Evolutionary conservation across 2,888 invertebrate genomes (phyloP).

Genomic region (Slavum lentiscoides): DNA sequence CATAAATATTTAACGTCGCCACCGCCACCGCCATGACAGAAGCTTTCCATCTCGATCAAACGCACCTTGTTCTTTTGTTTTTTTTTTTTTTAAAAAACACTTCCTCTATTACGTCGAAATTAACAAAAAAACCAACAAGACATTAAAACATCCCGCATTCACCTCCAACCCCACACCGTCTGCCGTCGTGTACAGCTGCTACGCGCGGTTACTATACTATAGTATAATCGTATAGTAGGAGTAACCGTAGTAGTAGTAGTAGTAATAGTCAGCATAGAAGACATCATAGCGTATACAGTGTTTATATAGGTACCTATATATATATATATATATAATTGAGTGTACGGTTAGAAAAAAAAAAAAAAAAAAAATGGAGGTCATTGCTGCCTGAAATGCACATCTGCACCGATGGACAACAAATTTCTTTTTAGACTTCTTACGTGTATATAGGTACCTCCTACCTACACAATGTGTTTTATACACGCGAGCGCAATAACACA

Average conservation of each 20-base stretch:
- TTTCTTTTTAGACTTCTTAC: constrained; percentile 44
- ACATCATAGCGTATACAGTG: neutral
- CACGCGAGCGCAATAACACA: constrained; percentile 19
- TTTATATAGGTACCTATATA: too few species aligned
- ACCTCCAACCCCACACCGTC: constrained; percentile 35
- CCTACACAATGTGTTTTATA: constrained; percentile 6
- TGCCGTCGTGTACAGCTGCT: constrained; percentile 39
- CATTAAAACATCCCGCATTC: constrained; percentile 53
- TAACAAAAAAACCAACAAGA: constrained; percentile 49
- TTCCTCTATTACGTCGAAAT: constrained; percentile 45
- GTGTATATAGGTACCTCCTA: too few species aligned
- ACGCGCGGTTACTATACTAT: constrained; percentile 23
- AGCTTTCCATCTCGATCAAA: constrained; percentile 50
- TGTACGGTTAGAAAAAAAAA: neutral
- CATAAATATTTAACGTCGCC: constrained; percentile 25
- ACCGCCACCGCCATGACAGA: constrained; percentile 29
- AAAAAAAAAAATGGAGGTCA: constrained; percentile 23
- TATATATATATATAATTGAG: neutral
- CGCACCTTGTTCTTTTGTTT: constrained; percentile 49
- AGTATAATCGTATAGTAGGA: constrained; percentile 18
- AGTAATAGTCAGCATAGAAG: neutral
- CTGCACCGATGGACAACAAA: constrained; percentile 32
- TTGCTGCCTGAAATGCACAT: constrained; percentile 21
- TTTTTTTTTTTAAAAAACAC: constrained; percentile 32
- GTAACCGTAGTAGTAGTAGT: constrained; percentile 8